These are phyloP conservation scores for Scrobipalpa costella DNA, from an alignment of 2,888 invertebrate genomes.

Conservation along the genomic window DNA sequence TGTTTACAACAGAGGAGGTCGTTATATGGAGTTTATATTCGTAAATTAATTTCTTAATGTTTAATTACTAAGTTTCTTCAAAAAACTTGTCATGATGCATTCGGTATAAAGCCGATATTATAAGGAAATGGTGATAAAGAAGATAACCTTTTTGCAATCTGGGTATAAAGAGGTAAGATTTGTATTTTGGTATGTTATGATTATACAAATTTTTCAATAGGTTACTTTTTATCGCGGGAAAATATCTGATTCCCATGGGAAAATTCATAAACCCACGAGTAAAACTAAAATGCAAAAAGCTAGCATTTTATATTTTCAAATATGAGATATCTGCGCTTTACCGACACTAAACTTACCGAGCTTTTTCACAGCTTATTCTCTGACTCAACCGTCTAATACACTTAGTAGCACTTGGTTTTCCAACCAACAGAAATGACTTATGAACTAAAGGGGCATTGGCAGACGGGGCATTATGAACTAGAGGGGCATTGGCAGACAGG, in stretches of 20 bases:
- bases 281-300: too few species aligned
- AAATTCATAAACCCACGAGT: too few species aligned
- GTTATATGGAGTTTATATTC: slow-evolving; percentile 13
- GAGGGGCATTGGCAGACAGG: slow-evolving; percentile 51
- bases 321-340: too few species aligned
- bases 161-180: too few species aligned
- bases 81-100: neutral
- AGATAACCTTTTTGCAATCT: too few species aligned
- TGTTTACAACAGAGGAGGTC: slow-evolving; percentile 5
- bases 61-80: neutral
- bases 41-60: slow-evolving; percentile 4
- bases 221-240: too few species aligned
- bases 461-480: slow-evolving; percentile 39
- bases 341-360: neutral
- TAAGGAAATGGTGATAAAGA: too few species aligned
- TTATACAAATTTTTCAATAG: too few species aligned
- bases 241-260: too few species aligned
- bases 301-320: too few species aligned
- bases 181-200: too few species aligned
- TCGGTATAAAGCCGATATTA: neutral
- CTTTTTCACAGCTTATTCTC: neutral
- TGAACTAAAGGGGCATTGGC: slow-evolving; percentile 46
- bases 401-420: neutral
- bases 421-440: slow-evolving; percentile 9
- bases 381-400: neutral